Conservation (phyloP, 2,113 vertebrate genomes). For the Spilogale gracilis region DNA sequence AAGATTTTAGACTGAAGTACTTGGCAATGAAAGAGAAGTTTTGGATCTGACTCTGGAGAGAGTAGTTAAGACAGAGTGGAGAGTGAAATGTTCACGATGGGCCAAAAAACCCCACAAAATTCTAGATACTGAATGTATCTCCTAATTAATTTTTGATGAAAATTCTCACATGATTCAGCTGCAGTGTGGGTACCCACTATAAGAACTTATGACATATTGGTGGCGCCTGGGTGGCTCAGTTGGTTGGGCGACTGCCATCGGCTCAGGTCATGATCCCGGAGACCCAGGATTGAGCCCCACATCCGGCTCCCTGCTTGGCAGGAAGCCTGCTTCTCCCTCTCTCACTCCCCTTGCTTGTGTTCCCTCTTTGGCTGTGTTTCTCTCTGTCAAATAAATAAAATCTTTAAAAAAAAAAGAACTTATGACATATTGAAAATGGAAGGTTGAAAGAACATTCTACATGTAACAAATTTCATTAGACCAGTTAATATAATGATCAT, state of each 20-base stretch:
- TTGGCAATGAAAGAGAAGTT: neutral
- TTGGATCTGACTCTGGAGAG: neutral
- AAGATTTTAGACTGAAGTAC: neutral
- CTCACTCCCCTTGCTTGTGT: no score
- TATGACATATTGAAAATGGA: neutral
- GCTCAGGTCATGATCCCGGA: no score
- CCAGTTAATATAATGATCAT: neutral
- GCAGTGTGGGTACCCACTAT: fast-evolving
- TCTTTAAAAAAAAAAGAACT: no score
- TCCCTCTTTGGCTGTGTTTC: no score
- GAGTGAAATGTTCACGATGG: neutral
- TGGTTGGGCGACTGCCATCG: no score
- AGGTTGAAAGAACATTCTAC: neutral
- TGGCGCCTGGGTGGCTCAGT: no score
- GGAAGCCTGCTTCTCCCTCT: no score
- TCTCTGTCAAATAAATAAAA: no score
- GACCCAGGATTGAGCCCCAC: no score
- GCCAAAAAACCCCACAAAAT: neutral
- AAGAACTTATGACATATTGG: neutral
- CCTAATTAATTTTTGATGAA: neutral
- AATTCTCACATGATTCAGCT: neutral
- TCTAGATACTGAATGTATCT: neutral
- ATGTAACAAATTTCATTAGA: neutral
- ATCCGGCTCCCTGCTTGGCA: no score
- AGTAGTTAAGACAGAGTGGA: neutral